Percentiles rank a stretch among this genome's conserved stretches.
Conservation (phyloP, 2,888 invertebrate genomes). For the Eupithecia exiguata region DNA sequence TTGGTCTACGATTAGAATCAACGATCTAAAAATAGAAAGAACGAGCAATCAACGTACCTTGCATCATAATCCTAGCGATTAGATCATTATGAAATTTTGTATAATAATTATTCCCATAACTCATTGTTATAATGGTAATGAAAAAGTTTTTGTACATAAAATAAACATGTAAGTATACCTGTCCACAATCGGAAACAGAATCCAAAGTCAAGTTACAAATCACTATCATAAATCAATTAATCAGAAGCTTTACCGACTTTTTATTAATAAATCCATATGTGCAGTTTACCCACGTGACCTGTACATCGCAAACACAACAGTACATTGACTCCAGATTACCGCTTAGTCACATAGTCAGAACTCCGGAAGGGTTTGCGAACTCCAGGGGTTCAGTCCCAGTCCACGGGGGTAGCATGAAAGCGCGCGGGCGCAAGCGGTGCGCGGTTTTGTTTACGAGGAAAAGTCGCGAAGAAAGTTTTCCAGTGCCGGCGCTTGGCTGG, state of each 20-base stretch:
- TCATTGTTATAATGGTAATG: conserved; percentile 21
- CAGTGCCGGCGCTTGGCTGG: conserved; percentile 73
- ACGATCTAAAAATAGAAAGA: neutral
- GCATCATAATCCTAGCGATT: conserved; percentile 32
- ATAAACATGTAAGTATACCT: conserved; percentile 22
- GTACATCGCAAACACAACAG: conserved; percentile 70
- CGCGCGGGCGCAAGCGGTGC: conserved; percentile 65
- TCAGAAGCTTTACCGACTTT: conserved; percentile 81
- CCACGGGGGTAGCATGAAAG: conserved; percentile 30
- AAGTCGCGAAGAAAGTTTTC: conserved; percentile 82
- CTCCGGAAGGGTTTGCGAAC: neutral
- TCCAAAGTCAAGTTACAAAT: conserved; percentile 30
- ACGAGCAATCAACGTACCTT: conserved; percentile 31
- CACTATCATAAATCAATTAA: conserved; percentile 50
- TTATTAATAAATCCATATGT: conserved; percentile 81
- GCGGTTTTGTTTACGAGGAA: conserved; percentile 78
- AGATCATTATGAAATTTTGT: conserved; percentile 31
- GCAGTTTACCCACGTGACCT: conserved; percentile 69
- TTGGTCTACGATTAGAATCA: neutral
- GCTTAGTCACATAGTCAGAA: conserved; percentile 55
- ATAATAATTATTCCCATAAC: conserved; percentile 25
- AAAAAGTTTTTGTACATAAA: conserved; percentile 1
- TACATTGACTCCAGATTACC: conserved; percentile 52
- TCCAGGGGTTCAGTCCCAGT: conserved; percentile 18
- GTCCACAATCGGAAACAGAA: conserved; percentile 26